phyloP scores from a whole-genome alignment of 2,113 vertebrate species.

The Hippoglossus stenolepis region DNA sequence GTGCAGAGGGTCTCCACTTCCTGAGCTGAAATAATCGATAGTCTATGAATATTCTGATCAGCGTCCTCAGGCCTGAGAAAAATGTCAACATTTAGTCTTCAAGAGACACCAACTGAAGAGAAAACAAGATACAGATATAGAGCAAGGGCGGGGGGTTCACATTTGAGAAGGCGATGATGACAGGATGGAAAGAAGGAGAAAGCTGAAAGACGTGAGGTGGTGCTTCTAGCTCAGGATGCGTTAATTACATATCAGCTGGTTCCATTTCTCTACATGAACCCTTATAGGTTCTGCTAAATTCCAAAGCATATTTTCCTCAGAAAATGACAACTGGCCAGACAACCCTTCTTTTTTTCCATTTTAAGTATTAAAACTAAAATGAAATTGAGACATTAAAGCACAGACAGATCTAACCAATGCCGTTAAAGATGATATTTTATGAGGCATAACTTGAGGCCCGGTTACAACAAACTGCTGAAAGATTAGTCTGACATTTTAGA shows the following conservation, averaged over 20 bases:
- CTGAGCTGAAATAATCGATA: constrained; percentile 65
- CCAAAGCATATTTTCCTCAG: not conserved
- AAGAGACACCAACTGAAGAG: constrained; percentile 19
- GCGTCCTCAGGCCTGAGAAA: constrained; percentile 50
- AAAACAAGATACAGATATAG: not conserved
- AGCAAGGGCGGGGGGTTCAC: not conserved
- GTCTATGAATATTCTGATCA: constrained; percentile 79
- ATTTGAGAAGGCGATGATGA: no score
- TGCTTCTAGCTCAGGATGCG: no score
- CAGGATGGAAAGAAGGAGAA: not conserved
- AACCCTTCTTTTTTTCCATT: not conserved
- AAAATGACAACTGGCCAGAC: not conserved
- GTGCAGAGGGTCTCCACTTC: constrained; percentile 40
- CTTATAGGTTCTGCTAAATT: not conserved
- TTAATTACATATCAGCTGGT: no score
- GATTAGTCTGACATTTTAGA: not conserved
- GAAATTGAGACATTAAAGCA: not conserved
- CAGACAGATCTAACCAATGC: not conserved
- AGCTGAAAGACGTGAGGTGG: no score
- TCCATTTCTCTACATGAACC: not conserved
- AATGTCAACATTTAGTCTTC: constrained; percentile 54
- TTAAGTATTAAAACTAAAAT: constrained; percentile 4
- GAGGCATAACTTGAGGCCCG: not conserved
- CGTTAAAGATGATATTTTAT: not conserved
- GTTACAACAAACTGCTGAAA: not conserved